Conservation (phyloP, 2,113 vertebrate genomes). For the Oncorhynchus keta region DNA sequence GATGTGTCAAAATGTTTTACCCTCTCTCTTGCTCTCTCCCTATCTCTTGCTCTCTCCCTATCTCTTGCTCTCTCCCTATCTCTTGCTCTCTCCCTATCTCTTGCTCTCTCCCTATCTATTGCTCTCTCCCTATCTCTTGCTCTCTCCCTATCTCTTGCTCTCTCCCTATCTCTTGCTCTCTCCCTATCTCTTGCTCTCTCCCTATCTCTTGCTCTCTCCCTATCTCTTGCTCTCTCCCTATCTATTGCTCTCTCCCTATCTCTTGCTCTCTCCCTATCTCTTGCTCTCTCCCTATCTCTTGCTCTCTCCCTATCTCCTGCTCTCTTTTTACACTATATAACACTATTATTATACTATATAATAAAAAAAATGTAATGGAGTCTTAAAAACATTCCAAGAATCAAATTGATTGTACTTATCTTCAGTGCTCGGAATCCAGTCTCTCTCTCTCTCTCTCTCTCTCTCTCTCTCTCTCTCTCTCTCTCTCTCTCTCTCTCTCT, state of each 20-base stretch:
- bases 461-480: slow-evolving; percentile 25
- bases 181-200: slow-evolving; percentile 32
- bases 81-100: slow-evolving; percentile 18
- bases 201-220: slow-evolving; percentile 25
- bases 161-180: slow-evolving; percentile 25
- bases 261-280: slow-evolving; percentile 23
- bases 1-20: slow-evolving; percentile 63
- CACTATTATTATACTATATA: slow-evolving; percentile 49
- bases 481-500: slow-evolving; percentile 41
- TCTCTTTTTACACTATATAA: slow-evolving; percentile 47
- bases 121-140: slow-evolving; percentile 23
- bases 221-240: no score
- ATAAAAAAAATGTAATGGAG: slow-evolving; percentile 57
- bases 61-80: not conserved
- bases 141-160: not conserved
- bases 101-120: slow-evolving; percentile 25
- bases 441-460: slow-evolving; percentile 22
- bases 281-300: slow-evolving; percentile 11
- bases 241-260: not conserved
- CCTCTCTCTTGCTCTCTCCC: slow-evolving; percentile 9
- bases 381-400: slow-evolving; percentile 64
- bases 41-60: not conserved
- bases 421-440: slow-evolving; percentile 18
- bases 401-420: slow-evolving; percentile 23
- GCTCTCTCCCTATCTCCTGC: slow-evolving; percentile 15